These are phyloP conservation scores for Thunnus albacares DNA, from an alignment of 2,797 vertebrate species.

Conservation along the genomic window DNA sequence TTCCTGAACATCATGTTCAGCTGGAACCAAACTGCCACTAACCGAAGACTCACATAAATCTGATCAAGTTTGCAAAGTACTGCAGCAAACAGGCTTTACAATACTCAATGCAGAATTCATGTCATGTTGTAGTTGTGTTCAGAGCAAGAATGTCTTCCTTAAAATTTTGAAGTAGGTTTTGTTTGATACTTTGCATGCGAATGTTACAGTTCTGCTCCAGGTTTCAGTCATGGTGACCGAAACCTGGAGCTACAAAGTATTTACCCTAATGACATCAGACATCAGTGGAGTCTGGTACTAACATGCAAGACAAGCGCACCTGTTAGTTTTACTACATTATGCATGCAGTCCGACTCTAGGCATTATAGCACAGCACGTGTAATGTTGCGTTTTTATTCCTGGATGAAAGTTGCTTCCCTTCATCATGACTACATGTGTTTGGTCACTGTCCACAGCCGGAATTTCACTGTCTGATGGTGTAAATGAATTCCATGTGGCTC, in stretches of 20 bases:
- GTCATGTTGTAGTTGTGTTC: constrained; percentile 15
- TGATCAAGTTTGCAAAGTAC: constrained; percentile 51
- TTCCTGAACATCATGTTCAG: constrained; percentile 69
- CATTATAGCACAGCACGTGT: constrained; percentile 48
- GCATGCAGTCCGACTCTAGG: constrained; percentile 35
- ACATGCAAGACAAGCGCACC: constrained; percentile 55
- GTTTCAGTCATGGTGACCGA: constrained; percentile 46
- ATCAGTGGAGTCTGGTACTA: constrained; percentile 48
- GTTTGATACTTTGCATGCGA: constrained; percentile 49
- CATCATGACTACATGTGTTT: constrained; percentile 83
- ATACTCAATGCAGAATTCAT: background rate
- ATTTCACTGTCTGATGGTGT: constrained; percentile 81
- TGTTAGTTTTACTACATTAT: constrained; percentile 51
- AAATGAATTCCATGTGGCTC: constrained; percentile 87
- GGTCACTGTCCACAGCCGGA: constrained; percentile 78
- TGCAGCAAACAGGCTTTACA: constrained; percentile 35
- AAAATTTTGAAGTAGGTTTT: constrained; percentile 32
- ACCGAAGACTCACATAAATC: constrained; percentile 63
- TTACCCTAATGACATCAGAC: constrained; percentile 58
- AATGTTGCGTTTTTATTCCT: constrained; percentile 67
- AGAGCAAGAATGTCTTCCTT: background rate
- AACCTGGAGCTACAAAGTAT: constrained; percentile 53
- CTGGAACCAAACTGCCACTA: constrained; percentile 55
- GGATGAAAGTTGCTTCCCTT: constrained; percentile 66
- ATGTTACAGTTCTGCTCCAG: constrained; percentile 26